phyloP scores from a whole-genome alignment of 2,797 vertebrate species.

The Darevskia nairensis region DNA sequence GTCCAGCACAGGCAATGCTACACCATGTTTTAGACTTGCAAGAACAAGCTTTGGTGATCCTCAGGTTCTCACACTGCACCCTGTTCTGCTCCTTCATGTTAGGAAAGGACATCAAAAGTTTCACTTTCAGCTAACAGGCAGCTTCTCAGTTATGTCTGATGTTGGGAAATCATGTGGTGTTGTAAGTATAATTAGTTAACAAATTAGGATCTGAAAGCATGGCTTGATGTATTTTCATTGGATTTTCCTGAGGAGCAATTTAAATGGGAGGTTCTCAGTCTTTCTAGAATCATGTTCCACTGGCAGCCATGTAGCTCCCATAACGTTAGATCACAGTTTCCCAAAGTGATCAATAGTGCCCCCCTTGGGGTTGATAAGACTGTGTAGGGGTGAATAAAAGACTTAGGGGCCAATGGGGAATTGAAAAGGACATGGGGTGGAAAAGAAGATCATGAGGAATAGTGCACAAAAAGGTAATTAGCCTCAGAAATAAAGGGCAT shows the following conservation, averaged over 20 bases:
- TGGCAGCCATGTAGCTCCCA: too few species aligned
- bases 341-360: too few species aligned
- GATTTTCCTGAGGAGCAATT: not conserved
- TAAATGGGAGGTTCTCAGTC: too few species aligned
- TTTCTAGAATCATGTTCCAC: too few species aligned
- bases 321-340: too few species aligned
- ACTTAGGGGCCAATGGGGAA: too few species aligned
- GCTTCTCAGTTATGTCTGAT: not conserved
- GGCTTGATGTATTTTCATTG: not conserved
- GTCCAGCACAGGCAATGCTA: not conserved
- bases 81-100: not conserved
- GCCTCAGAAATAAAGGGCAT: too few species aligned
- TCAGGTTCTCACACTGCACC: not conserved
- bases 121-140: not conserved
- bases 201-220: not conserved
- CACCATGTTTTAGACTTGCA: not conserved
- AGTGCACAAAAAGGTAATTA: too few species aligned
- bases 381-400: too few species aligned
- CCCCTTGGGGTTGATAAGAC: too few species aligned
- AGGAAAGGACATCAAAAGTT: not conserved
- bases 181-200: not conserved
- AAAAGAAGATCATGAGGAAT: too few species aligned
- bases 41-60: not conserved
- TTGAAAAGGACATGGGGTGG: too few species aligned
- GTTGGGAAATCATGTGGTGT: not conserved